Evolutionary conservation across 1,140 invertebrate genomes (phyloP).

Genomic region (Pachyrhynchus sulphureomaculatus): DNA sequence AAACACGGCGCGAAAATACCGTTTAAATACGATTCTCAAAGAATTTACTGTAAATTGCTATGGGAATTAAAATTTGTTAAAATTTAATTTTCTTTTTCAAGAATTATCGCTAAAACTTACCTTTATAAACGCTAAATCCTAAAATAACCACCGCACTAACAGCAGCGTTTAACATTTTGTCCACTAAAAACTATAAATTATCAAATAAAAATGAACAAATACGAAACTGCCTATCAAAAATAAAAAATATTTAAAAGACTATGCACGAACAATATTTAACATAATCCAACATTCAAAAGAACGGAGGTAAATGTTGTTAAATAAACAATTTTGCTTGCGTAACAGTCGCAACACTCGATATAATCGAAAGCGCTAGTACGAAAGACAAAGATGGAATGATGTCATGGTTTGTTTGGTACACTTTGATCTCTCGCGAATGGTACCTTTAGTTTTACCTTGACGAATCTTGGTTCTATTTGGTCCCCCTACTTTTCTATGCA

Average conservation of each 20-base stretch:
- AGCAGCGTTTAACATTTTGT: conserved; percentile 7
- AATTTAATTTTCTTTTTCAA: too few species aligned
- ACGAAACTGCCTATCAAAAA: too few species aligned
- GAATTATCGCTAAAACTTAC: too few species aligned
- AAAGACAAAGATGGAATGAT: conserved; percentile 21
- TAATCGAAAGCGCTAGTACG: conserved; percentile 8
- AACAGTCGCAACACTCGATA: conserved; percentile 8
- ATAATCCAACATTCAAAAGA: not conserved
- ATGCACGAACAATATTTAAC: conserved; percentile 1
- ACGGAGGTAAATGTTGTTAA: too few species aligned
- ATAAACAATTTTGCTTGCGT: conserved; percentile 24
- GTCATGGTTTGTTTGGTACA: conserved; percentile 18
- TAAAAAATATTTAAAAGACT: too few species aligned
- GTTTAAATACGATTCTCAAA: not conserved
- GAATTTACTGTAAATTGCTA: too few species aligned
- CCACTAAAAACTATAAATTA: not conserved
- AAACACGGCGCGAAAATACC: conserved; percentile 5
- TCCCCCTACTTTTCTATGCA: too few species aligned
- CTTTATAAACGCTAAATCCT: conserved; percentile 16
- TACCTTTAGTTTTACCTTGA: too few species aligned
- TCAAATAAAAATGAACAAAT: not conserved
- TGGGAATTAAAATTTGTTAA: too few species aligned
- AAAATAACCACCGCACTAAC: conserved; percentile 16
- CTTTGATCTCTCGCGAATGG: too few species aligned
- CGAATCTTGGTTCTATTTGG: too few species aligned